Evolutionary conservation across 2,888 invertebrate species (phyloP).

Genomic region (Ormyrus rosae): DNA sequence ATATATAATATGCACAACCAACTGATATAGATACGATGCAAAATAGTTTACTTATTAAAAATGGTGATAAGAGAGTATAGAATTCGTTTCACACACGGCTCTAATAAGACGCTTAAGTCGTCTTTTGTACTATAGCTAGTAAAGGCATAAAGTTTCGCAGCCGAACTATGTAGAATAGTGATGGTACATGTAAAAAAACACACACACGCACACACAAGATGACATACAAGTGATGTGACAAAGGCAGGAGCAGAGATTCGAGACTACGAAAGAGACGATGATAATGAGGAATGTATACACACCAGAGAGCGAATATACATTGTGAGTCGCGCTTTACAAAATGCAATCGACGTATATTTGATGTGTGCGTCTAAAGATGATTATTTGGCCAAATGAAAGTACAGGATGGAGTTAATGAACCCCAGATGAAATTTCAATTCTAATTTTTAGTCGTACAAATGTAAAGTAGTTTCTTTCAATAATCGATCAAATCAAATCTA

Average conservation of each 20-base stretch:
- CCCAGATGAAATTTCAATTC: slow-evolving; percentile 22
- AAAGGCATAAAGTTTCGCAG: slow-evolving; percentile 45
- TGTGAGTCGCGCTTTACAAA: slow-evolving; percentile 39
- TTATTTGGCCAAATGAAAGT: not conserved
- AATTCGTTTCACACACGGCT: slow-evolving; percentile 24
- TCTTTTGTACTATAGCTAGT: slow-evolving; percentile 36
- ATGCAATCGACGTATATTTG: slow-evolving; percentile 27
- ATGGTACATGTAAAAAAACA: slow-evolving; percentile 17
- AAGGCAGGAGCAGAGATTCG: slow-evolving; percentile 17
- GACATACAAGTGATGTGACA: not conserved
- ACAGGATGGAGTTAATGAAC: not conserved
- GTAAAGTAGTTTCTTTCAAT: too few species aligned
- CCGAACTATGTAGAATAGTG: slow-evolving; percentile 29
- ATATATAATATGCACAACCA: slow-evolving; percentile 44
- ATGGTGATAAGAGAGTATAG: slow-evolving; percentile 5
- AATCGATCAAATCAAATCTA: too few species aligned
- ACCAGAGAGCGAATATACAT: slow-evolving; percentile 18
- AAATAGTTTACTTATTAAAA: slow-evolving; percentile 9
- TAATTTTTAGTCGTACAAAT: not conserved
- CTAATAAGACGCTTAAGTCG: slow-evolving; percentile 44
- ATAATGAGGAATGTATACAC: slow-evolving; percentile 13
- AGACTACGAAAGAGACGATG: slow-evolving; percentile 34
- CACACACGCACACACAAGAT: slow-evolving; percentile 28
- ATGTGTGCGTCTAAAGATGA: not conserved
- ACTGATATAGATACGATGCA: slow-evolving; percentile 52